Conservation (phyloP, 1,140 invertebrate species). For the Philotrypesis tridentata region DNA sequence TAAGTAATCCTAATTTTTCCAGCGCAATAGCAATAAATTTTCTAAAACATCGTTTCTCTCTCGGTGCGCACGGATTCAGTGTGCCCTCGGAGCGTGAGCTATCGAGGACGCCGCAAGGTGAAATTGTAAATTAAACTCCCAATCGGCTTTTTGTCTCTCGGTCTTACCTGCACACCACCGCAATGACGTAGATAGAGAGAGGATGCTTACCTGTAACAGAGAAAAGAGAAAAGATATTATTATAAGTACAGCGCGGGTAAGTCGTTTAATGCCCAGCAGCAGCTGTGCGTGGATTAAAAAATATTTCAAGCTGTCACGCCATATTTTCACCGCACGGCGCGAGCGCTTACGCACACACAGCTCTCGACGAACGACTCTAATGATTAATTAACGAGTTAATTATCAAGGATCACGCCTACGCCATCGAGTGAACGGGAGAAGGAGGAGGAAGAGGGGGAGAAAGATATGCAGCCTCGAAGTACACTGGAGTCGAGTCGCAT, state of each 20-base stretch:
- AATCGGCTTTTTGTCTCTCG: background rate
- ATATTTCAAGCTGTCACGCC: background rate
- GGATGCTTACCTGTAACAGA: conserved; percentile 29
- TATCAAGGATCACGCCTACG: conserved; percentile 25
- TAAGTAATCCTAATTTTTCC: too few relatives aligned
- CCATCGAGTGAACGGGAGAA: background rate
- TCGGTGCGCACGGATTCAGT: too few relatives aligned
- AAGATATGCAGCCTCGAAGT: background rate
- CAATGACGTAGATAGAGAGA: background rate
- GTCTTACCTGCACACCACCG: too few relatives aligned
- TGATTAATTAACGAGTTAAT: conserved; percentile 48
- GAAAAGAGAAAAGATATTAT: background rate
- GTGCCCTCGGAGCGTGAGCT: too few relatives aligned
- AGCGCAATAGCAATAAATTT: too few relatives aligned
- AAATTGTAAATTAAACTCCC: background rate
- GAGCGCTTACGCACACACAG: background rate
- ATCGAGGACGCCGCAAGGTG: too few relatives aligned
- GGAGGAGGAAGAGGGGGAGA: background rate
- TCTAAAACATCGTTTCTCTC: too few relatives aligned
- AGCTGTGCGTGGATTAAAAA: background rate
- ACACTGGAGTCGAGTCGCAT: background rate
- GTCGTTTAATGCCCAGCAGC: background rate
- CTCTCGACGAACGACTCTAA: background rate
- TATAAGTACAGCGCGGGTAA: background rate
- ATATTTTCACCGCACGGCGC: background rate